These are phyloP conservation scores for Amphipoea oculea DNA, from an alignment of 2,888 invertebrate genomes.

Conservation along the genomic window DNA sequence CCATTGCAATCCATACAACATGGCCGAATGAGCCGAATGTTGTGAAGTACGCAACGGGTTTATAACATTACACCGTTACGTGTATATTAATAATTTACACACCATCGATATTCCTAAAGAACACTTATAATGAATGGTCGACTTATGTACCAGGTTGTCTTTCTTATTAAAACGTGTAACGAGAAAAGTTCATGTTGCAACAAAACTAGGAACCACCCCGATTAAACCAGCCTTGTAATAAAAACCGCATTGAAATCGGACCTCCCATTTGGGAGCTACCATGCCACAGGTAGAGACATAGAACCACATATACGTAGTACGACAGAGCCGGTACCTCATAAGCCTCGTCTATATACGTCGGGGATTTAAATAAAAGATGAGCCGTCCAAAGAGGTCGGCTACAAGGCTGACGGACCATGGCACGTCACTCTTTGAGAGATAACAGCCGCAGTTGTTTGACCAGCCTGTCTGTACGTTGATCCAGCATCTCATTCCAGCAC, in stretches of 20 bases:
- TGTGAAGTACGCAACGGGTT: conserved; percentile 9
- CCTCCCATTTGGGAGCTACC: background rate
- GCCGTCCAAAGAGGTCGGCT: background rate
- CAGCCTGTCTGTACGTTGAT: background rate
- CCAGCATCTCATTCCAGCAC: background rate
- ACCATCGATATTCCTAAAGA: background rate
- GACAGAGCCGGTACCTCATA: background rate
- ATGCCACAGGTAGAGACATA: background rate
- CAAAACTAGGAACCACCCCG: background rate
- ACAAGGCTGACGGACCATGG: background rate
- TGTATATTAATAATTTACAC: conserved; percentile 11
- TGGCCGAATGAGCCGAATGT: conserved; percentile 21
- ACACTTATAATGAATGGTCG: background rate
- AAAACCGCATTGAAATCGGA: background rate
- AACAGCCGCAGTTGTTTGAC: background rate
- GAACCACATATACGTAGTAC: background rate
- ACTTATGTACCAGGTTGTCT: background rate
- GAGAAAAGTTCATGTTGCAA: background rate
- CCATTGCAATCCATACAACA: conserved; percentile 16
- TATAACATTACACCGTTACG: background rate
- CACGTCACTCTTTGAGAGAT: background rate
- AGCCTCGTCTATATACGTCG: background rate
- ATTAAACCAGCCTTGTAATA: background rate
- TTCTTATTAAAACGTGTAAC: background rate
- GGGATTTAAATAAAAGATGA: background rate